Base-by-base conservation (phyloP, 2,888 invertebrate species). In the Pterobdella sp. region DNA sequence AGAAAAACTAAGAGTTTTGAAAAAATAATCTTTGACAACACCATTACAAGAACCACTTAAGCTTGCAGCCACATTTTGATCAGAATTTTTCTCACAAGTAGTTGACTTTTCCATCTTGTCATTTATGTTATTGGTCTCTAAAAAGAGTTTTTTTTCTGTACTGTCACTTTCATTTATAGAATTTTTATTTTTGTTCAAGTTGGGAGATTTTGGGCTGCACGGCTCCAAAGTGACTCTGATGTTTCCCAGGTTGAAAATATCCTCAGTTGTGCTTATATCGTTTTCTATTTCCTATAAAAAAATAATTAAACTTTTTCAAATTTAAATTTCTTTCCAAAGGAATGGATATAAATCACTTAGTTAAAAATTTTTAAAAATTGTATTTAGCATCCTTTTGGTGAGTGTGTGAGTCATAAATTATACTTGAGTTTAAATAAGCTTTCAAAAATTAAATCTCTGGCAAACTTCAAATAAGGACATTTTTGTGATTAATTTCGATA, bases 1-100 rank as follows among this genome's bases (percentile, higher is more conserved):
- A 14, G 87, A 83, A 76, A 86, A 82, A 1, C 87, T 86, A 74
- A 87, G 82, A 14, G 81, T 80, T 74, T 80, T 79, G 64, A 83
- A 79, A 18, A 83, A 78, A 36, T 73, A 76, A 68, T 82, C 81
- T 22, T 80, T 74, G 74, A 82, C 80, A 4, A 80, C 77, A 52
- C 77, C 78, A 36, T 49, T 22, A 26, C 68, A 67, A 10, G 71
- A 64, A 42, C 70, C 73, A 26, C 52, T 63, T 26, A 72, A 68
- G 4, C 22, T 14, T n/a, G 36, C 10, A 34, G 32, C 64, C 35
- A 31, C 49, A 14, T 64, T 35, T 64, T 37, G 42, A 10, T 56
- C 63, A 1, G 29, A 34, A n/a, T 74, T 63, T 68, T 29, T 7
- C 26, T 35, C 37, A 10, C 31, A 31, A 31, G 3, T n/a, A 32